Evolutionary conservation across 2,797 vertebrate species (phyloP).

Genomic region (Hapalemur alaotrensis): DNA sequence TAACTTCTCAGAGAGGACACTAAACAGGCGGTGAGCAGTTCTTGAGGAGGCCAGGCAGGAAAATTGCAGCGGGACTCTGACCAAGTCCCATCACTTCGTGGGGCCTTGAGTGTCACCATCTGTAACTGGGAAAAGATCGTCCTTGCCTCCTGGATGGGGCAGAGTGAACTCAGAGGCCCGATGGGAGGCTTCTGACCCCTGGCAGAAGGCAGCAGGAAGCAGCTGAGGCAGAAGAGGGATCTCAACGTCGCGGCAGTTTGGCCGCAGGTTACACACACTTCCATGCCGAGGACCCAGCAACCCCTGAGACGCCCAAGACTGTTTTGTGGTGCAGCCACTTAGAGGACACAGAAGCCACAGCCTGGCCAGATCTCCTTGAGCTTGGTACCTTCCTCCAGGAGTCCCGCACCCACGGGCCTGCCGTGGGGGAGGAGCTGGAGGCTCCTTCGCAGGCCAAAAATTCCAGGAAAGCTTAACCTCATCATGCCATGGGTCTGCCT

Average conservation of each 20-base stretch:
- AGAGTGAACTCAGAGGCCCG: background rate
- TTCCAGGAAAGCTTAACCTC: constrained; percentile 60
- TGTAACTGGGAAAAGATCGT: constrained; percentile 31
- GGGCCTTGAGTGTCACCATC: constrained; percentile 66
- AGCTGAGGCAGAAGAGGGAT: constrained; percentile 17
- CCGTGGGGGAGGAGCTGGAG: background rate
- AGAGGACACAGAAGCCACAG: background rate
- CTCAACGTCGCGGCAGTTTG: background rate
- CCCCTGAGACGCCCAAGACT: background rate
- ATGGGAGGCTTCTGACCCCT: background rate
- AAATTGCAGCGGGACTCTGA: constrained; percentile 23
- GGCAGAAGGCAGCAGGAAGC: background rate
- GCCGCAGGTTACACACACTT: background rate
- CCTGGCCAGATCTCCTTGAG: background rate
- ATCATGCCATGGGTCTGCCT: constrained; percentile 21
- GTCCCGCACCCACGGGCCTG: background rate
- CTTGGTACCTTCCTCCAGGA: background rate
- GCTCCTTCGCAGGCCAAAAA: constrained; percentile 23
- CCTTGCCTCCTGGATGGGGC: background rate
- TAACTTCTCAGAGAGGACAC: constrained; percentile 66
- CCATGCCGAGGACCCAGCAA: rapidly evolving
- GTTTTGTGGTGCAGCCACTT: background rate
- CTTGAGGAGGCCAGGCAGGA: constrained; percentile 40
- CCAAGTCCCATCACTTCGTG: constrained; percentile 45
- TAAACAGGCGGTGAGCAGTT: constrained; percentile 52